Base-by-base conservation (phyloP, 2,113 vertebrate species). In the Fulica atra region DNA sequence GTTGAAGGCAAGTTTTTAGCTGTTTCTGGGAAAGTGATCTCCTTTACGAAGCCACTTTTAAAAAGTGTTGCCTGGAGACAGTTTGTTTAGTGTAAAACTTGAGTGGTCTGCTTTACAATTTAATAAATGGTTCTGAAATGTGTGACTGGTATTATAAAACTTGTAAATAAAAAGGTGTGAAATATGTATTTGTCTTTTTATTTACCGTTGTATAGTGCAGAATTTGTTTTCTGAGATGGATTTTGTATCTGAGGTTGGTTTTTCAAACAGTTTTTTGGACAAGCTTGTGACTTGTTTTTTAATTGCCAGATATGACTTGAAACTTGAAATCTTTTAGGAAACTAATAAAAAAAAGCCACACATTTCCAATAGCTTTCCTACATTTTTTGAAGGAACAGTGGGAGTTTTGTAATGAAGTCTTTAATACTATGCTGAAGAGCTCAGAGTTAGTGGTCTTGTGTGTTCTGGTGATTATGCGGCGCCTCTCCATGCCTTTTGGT, bases 181-280 rank as follows among this genome's bases (percentile, higher is more conserved):
- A 99, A 99, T 99, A 98, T 99, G 99, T 98, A 99, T 99, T 99
- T 99, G 99, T 99, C 99, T 99, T 99, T 99, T 99, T 99, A 98
- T 99, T 99, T 99, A 98, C 98, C 98, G 98, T 98, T 99, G 99
- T 99, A 98, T 98, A 98, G 98, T 98, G 98, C 98, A 98, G 98
- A 98, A 92, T 97, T 97, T 98, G 95, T 97, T 98, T 46, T 98
- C 83, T 91, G 95, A 98, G 97, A 96, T 68, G 97, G 87, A 93
- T 98, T 98, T 97, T 98, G 96, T 97, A 65, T 97, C 91, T 64
- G 86, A 94, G 79, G 93, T 97, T 97, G 88, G 89, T 94, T 95
- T 97, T 93, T 84, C 48, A 88, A 97, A 96, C 72, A 89, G 95
- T 87, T 97, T 97, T 97, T 98, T 96, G 94, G 94, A 97, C 97